A percentile compares a stretch with the other conserved stretches of the same genome.
These are phyloP conservation scores for Camelus dromedarius DNA, from an alignment of 2,113 vertebrate genomes.

Conservation along the genomic window DNA sequence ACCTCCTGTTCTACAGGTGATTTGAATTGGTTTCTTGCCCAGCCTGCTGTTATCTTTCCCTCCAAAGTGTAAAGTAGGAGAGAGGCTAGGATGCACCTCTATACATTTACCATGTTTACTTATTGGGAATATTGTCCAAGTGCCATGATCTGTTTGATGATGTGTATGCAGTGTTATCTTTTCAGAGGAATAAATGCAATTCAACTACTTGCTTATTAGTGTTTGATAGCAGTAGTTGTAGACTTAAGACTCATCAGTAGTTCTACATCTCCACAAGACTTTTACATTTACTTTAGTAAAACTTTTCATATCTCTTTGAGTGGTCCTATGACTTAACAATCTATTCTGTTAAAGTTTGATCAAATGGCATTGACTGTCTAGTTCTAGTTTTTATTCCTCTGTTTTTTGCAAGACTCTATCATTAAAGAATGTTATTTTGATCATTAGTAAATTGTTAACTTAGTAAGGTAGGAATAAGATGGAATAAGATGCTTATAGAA, in stretches of 20 bases:
- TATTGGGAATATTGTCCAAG: conserved; percentile 24
- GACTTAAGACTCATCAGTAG: not conserved
- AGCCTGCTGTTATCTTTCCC: not conserved
- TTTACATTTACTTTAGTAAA: conserved; percentile 25
- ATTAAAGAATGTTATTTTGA: conserved; percentile 58
- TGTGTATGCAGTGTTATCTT: conserved; percentile 27
- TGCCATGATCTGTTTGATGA: conserved; percentile 40
- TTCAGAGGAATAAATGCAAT: conserved; percentile 26
- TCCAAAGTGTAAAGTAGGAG: not conserved
- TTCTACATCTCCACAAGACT: not conserved
- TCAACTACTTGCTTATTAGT: conserved; percentile 23
- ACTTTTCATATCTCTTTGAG: conserved; percentile 35
- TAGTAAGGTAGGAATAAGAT: conserved; percentile 32
- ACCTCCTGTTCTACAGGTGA: not conserved
- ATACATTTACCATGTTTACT: conserved; percentile 36
- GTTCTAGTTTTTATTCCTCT: conserved; percentile 11
- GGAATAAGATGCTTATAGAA: conserved; percentile 41
- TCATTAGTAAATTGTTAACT: conserved; percentile 45
- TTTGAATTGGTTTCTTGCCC: not conserved
- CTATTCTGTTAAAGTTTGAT: not conserved
- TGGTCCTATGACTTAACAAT: not conserved
- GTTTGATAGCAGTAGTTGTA: not conserved
- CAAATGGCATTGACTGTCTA: conserved; percentile 12
- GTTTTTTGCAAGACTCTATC: conserved; percentile 27
- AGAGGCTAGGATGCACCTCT: not conserved